Evolutionary conservation across 2,113 vertebrate species (phyloP).

Genomic region (Stomatorhinus ivindoensis): DNA sequence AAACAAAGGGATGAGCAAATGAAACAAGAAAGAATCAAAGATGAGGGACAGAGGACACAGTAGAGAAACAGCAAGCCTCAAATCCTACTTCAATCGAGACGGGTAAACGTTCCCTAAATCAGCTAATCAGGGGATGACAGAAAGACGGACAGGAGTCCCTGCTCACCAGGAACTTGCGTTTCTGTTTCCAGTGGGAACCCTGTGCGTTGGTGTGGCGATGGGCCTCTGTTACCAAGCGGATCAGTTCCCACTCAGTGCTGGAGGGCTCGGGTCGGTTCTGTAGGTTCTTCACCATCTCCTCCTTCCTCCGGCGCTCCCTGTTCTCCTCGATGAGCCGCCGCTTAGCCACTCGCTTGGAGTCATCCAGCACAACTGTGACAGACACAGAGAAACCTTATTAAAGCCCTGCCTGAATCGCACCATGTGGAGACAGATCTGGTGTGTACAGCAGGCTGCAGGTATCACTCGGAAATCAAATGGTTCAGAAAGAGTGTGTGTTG

Average conservation of each 20-base stretch:
- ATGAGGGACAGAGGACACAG: not conserved
- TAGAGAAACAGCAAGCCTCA: not conserved
- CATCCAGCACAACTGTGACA: slow-evolving; percentile 85
- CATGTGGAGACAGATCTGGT: not conserved
- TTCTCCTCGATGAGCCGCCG: slow-evolving; percentile 95
- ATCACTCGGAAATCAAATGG: not conserved
- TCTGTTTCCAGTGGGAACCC: slow-evolving; percentile 96
- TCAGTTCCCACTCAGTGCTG: slow-evolving; percentile 86
- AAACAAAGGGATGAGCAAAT: not conserved
- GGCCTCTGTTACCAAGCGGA: slow-evolving; percentile 83
- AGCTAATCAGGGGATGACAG: not conserved
- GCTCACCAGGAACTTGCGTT: slow-evolving; percentile 95
- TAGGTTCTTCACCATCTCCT: slow-evolving; percentile 86
- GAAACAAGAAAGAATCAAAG: not conserved
- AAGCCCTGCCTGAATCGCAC: not conserved
- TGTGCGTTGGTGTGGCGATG: slow-evolving; percentile 93
- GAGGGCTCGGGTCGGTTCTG: slow-evolving; percentile 84
- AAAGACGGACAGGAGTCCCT: not conserved
- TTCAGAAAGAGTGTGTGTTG: not conserved
- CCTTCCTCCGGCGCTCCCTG: slow-evolving; percentile 80
- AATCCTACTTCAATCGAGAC: not conserved
- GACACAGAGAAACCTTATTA: not conserved
- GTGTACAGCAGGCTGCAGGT: not conserved
- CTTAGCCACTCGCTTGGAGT: slow-evolving; percentile 90
- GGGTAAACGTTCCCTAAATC: not conserved